phyloP scores from a whole-genome alignment of 2,797 vertebrate genomes.

The Microctenopoma stevenorrisi region DNA sequence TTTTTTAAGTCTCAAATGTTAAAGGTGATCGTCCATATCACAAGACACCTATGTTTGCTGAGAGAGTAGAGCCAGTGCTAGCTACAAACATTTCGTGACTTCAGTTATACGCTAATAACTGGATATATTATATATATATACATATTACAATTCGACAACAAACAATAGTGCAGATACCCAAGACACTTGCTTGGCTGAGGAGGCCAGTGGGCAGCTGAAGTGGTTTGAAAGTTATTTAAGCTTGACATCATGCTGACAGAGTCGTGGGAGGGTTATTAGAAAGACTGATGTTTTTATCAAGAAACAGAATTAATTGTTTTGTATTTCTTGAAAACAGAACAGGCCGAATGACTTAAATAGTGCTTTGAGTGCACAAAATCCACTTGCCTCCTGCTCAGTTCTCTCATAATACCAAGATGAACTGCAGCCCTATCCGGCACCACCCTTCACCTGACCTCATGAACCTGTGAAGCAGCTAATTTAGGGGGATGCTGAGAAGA shows the following conservation, averaged over 20 bases:
- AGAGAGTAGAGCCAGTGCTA: not conserved
- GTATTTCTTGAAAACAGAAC: not conserved
- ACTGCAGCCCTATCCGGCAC: not conserved
- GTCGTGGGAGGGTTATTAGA: not conserved
- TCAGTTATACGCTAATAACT: not conserved
- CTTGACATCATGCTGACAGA: not conserved
- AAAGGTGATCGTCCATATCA: conserved; percentile 12
- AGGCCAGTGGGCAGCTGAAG: conserved; percentile 6
- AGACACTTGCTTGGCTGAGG: conserved; percentile 1
- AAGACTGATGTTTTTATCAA: not conserved
- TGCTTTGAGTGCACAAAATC: not conserved
- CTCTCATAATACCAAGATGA: not conserved
- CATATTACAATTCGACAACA: not conserved
- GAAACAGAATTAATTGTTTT: not conserved
- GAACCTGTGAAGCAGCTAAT: conserved; percentile 34
- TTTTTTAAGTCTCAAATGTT: conserved; percentile 28
- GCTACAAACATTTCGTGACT: conserved; percentile 14
- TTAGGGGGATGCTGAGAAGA: conserved; percentile 23
- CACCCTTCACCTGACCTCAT: conserved; percentile 1
- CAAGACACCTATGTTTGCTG: not conserved
- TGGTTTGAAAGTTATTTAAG: conserved; percentile 4
- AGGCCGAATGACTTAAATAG: not conserved
- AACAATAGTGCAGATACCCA: conserved; percentile 2
- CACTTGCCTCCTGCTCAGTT: conserved; percentile 10
- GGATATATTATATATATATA: no score